Evolutionary conservation across 2,113 vertebrate genomes (phyloP).

Genomic region (Crotalus viridis): DNA sequence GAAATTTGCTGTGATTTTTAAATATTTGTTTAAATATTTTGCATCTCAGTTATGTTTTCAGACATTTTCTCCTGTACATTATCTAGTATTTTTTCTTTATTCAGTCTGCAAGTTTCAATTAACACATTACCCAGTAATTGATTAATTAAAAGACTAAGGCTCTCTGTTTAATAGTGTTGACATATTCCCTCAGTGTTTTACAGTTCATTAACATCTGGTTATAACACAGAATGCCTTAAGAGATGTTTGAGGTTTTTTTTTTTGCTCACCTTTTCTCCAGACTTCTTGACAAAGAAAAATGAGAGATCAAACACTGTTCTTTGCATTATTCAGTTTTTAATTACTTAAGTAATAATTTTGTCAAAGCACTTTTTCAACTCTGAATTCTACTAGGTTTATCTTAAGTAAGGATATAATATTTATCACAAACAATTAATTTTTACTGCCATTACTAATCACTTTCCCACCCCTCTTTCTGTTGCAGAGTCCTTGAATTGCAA

Average conservation of each 20-base stretch:
- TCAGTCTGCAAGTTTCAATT: background rate
- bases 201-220: background rate
- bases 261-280: background rate
- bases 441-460: background rate
- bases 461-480: background rate
- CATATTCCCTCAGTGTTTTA: constrained; percentile 13
- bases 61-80: background rate
- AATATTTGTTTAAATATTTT: constrained; percentile 6
- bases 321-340: background rate
- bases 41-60: constrained; percentile 27
- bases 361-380: background rate
- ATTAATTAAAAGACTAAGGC: constrained; percentile 25
- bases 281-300: background rate
- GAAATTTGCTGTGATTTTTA: constrained; percentile 27
- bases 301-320: background rate
- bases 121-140: constrained; percentile 20
- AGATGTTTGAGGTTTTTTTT: background rate
- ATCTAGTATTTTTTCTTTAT: background rate
- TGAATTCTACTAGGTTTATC: background rate
- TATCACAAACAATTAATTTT: background rate
- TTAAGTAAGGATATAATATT: background rate
- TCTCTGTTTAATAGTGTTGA: background rate
- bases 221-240: background rate
- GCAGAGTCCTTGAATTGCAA: background rate
- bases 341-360: background rate